These are phyloP conservation scores for Micromys minutus DNA, from an alignment of 2,113 vertebrate species.

Conservation along the genomic window DNA sequence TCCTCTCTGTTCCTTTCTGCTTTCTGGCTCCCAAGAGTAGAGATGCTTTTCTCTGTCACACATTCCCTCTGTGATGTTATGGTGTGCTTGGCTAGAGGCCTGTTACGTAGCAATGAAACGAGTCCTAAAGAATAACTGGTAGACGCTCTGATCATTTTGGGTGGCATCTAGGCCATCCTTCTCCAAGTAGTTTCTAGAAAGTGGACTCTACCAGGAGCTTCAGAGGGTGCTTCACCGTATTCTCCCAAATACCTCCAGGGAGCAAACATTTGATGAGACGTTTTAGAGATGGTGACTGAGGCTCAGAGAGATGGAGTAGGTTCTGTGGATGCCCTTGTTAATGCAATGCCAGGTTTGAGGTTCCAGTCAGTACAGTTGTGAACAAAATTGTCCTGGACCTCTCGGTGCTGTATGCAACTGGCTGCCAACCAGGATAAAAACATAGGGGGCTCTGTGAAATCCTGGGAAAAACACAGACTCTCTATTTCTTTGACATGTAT, in stretches of 20 bases:
- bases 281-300: neutral
- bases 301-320: neutral
- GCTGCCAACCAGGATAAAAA: neutral
- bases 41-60: neutral
- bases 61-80: neutral
- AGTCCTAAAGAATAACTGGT: neutral
- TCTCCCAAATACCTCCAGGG: neutral
- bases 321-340: neutral
- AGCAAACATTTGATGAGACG: neutral
- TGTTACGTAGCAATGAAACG: neutral
- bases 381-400: rapidly evolving
- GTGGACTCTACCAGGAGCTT: neutral
- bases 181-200: neutral
- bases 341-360: neutral
- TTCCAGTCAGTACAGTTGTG: neutral
- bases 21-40: neutral
- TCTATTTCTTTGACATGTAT: neutral
- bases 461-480: neutral
- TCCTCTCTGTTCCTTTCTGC: neutral
- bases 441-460: neutral
- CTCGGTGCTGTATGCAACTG: neutral
- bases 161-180: neutral
- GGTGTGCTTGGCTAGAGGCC: neutral
- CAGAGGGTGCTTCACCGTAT: neutral
- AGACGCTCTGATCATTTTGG: neutral